Conservation (phyloP, 1,140 invertebrate species). For the Neuroterus valhalla region DNA sequence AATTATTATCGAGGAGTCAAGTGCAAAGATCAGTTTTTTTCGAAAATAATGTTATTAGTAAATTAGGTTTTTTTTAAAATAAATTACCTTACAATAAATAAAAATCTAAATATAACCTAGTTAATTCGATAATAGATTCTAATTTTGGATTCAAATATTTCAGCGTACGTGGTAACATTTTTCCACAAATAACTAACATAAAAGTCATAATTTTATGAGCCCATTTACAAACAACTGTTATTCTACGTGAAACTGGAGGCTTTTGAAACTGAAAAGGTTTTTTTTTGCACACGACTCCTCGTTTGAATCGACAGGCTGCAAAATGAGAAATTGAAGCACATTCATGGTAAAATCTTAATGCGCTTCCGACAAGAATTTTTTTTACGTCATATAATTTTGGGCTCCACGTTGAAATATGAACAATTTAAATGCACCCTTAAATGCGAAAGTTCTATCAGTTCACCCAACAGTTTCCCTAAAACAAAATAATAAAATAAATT, state of each 20-base stretch:
- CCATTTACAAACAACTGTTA: neutral
- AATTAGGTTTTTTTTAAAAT: neutral
- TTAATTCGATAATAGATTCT: neutral
- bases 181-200: slow-evolving; percentile 18
- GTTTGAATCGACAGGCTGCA: slow-evolving; percentile 14
- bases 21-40: slow-evolving; percentile 12
- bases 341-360: slow-evolving; percentile 12
- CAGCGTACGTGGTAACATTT: neutral
- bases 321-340: neutral
- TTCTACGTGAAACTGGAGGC: neutral
- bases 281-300: slow-evolving; percentile 5
- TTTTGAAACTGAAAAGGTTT: neutral
- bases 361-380: slow-evolving; percentile 1
- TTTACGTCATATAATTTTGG: neutral
- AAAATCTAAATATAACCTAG: slow-evolving; percentile 10
- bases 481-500: neutral
- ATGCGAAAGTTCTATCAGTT: neutral
- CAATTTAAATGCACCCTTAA: slow-evolving; percentile 10
- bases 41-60: neutral
- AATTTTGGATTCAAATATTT: slow-evolving; percentile 10
- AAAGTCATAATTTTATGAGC: neutral
- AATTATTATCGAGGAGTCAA: slow-evolving; percentile 14
- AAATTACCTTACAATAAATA: slow-evolving; percentile 7
- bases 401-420: neutral
- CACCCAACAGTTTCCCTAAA: neutral